phyloP scores from a whole-genome alignment of 2,888 invertebrate species.

The Ormyrus thymus region DNA sequence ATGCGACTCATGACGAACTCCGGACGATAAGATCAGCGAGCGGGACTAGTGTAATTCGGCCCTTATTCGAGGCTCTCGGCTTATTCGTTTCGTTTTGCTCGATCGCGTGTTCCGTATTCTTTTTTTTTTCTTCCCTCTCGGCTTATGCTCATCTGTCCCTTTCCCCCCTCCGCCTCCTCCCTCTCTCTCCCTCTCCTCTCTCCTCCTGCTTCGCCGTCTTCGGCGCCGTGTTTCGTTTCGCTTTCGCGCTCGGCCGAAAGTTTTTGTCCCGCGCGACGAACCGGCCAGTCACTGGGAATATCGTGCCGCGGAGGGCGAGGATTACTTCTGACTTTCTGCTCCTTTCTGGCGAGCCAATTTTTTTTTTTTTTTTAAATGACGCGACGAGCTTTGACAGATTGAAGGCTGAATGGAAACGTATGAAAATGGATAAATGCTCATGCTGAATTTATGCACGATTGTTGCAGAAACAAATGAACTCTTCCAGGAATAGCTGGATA shows the following conservation, averaged over 20 bases:
- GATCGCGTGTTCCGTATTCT: conserved; percentile 44
- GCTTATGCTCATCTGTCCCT: conserved; percentile 56
- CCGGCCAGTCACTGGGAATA: conserved; percentile 35
- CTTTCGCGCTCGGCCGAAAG: conserved; percentile 44
- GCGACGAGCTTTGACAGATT: too few species aligned
- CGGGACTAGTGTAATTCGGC: conserved; percentile 49
- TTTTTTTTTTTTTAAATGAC: too few species aligned
- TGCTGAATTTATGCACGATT: too few species aligned
- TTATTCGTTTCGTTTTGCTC: conserved; percentile 50
- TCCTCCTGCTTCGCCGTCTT: conserved; percentile 45
- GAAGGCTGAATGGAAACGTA: too few species aligned
- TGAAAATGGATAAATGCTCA: too few species aligned
- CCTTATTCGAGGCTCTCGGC: conserved; percentile 43
- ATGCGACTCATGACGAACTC: neutral
- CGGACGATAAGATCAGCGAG: conserved; percentile 24
- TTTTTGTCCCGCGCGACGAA: conserved; percentile 39
- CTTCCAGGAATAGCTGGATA: too few species aligned
- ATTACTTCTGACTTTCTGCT: too few species aligned
- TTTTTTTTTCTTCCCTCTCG: conserved; percentile 58
- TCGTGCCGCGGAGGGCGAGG: too few species aligned
- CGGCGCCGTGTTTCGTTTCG: conserved; percentile 41
- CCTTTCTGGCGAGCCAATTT: too few species aligned
- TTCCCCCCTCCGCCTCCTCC: conserved; percentile 42
- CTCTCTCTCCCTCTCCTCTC: conserved; percentile 34
- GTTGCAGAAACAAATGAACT: too few species aligned